Evolutionary conservation across 2,797 vertebrate species (phyloP).

Genomic region (Tapera naevia): DNA sequence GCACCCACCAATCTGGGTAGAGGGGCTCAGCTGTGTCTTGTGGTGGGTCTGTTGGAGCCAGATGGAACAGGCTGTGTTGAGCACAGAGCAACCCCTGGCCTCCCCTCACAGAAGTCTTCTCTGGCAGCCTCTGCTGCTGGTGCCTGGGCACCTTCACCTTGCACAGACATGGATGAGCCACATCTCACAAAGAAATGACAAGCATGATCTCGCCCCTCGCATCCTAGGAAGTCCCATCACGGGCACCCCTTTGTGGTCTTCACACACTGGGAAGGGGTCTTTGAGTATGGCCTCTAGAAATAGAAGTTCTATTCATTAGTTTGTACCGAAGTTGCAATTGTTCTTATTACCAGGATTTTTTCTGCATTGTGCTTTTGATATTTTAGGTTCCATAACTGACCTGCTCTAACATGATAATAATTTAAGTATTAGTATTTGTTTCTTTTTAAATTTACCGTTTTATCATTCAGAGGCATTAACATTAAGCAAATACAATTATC

Average conservation of each 20-base stretch:
- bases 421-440: neutral
- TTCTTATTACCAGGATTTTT: neutral
- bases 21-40: neutral
- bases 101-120: neutral
- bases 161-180: neutral
- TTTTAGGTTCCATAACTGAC: neutral
- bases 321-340: neutral
- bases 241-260: neutral
- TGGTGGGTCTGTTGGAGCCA: neutral
- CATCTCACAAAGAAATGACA: neutral
- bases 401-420: neutral
- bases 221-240: neutral
- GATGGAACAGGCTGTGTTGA: rapidly evolving
- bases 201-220: neutral
- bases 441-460: neutral
- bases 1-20: neutral
- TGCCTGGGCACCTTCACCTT: rapidly evolving
- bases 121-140: neutral
- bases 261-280: neutral
- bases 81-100: neutral
- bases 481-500: neutral
- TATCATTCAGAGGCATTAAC: neutral
- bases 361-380: neutral
- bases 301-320: neutral
- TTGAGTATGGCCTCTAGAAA: neutral